phyloP scores from a whole-genome alignment of 2,888 invertebrate genomes.

The Anticlea derivata region DNA sequence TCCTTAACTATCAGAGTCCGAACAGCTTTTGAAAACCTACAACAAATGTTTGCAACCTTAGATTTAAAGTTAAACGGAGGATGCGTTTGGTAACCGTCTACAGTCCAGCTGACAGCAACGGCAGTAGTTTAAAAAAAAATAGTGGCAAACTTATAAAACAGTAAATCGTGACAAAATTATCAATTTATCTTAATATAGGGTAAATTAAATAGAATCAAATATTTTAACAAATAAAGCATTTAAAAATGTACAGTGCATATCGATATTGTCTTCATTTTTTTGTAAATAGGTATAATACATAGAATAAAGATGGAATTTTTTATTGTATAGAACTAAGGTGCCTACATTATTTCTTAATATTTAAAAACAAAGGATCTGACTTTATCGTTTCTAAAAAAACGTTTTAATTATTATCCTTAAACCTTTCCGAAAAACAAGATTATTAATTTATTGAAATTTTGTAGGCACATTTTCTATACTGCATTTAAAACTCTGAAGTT shows the following conservation, averaged over 20 bases:
- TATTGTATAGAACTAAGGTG: slow-evolving; percentile 10
- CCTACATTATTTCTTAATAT: slow-evolving; percentile 1
- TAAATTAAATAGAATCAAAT: neutral
- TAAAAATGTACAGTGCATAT: slow-evolving; percentile 74
- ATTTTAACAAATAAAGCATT: slow-evolving; percentile 42
- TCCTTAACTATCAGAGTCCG: slow-evolving; percentile 49
- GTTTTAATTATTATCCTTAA: too few relatives aligned
- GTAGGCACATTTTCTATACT: slow-evolving; percentile 32
- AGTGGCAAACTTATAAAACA: neutral
- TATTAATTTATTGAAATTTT: neutral
- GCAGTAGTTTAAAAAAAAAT: neutral
- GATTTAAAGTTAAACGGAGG: neutral
- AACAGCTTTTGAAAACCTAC: slow-evolving; percentile 40
- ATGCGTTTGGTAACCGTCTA: too few relatives aligned
- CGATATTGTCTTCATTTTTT: slow-evolving; percentile 64
- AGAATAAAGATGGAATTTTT: slow-evolving; percentile 45
- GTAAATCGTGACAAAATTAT: neutral
- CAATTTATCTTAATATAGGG: slow-evolving; percentile 7
- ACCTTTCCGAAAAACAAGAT: too few relatives aligned
- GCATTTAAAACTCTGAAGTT: slow-evolving; percentile 61
- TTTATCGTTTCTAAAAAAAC: too few relatives aligned
- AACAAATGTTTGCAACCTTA: slow-evolving; percentile 2
- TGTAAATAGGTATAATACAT: slow-evolving; percentile 72
- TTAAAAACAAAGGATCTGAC: neutral
- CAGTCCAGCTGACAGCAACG: neutral